A percentile compares a stretch with the other conserved stretches of the same genome.
phyloP scores from a whole-genome alignment of 1,140 invertebrate genomes.

The Lordiphosa clarofinis region DNA sequence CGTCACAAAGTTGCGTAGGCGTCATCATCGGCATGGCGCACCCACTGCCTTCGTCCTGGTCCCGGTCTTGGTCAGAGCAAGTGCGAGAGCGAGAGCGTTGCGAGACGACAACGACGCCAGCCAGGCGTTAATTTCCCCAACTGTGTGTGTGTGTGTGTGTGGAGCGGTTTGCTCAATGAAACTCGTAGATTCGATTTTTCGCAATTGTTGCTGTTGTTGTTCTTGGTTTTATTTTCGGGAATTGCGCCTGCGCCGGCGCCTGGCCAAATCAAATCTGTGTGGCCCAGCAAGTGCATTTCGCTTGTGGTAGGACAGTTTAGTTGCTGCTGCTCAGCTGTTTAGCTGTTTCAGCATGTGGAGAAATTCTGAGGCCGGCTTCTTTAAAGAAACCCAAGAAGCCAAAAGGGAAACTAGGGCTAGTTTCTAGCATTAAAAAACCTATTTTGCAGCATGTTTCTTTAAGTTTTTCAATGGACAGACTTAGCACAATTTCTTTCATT shows the following conservation, averaged over 20 bases:
- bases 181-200: slow-evolving; percentile 66
- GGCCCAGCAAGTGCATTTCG: slow-evolving; percentile 68
- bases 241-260: slow-evolving; percentile 46
- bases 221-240: slow-evolving; percentile 13
- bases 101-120: slow-evolving; percentile 51
- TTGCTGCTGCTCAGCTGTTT: slow-evolving; percentile 45
- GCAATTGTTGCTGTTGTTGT: slow-evolving; percentile 48
- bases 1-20: slow-evolving; percentile 79
- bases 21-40: slow-evolving; percentile 77
- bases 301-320: slow-evolving; percentile 68
- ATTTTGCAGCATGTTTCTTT: slow-evolving; percentile 54
- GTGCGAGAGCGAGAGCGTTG: neutral
- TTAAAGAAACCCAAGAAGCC: too few species aligned
- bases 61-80: slow-evolving; percentile 4
- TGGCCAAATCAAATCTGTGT: slow-evolving; percentile 28
- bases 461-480: slow-evolving; percentile 7
- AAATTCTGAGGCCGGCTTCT: slow-evolving; percentile 30
- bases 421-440: slow-evolving; percentile 44
- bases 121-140: slow-evolving; percentile 62
- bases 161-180: slow-evolving; percentile 65
- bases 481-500: slow-evolving; percentile 16
- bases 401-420: slow-evolving; percentile 30
- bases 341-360: slow-evolving; percentile 12
- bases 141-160: slow-evolving; percentile 27
- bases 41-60: slow-evolving; percentile 52